Base-by-base conservation (phyloP, 1,140 invertebrate genomes). In the Hyposmocoma kahamanoa region DNA sequence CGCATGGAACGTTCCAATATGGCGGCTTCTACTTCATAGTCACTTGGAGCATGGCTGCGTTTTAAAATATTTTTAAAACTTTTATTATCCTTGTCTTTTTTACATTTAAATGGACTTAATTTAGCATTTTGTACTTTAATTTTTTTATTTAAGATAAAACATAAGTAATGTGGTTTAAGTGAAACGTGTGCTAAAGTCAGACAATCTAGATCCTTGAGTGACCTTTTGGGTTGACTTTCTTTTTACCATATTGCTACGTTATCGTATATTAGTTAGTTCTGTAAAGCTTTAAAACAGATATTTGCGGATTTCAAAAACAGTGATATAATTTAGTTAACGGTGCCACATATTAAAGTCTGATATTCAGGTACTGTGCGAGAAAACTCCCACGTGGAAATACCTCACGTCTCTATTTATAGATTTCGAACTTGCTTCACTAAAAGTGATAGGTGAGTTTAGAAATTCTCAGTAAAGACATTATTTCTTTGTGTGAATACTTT, bases 331-430 rank as follows among this genome's bases (percentile, higher is more conserved):
- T 70, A 72, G 54, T 53, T 53, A 69, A 56, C 55, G 63, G 76
- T 77, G 69, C 70, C 61, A 68, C 64, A 69, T 65, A 58, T 49
- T 72, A 56, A 69, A 76, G 57, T 64, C 60, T 64, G 60, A 71
- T 66, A 62, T 59, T 70, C 68, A 77, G 76, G 76, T 82, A 76
- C 57, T 51, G 64, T 75, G 66, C 62, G 57, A 70, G 53, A 67
- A 56, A 71, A 82, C 76, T 82, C 81, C 80, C 78, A 84, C 81
- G 81, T 84, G 81, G 78, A 79, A 80, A 81, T 84, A 82, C 63
- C 72, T 80, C 72, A 72, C 68, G 68, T 65, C 64, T 82, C 81
- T 84, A 84, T 84, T 77, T 74, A 71, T 82, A 84, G 81, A 77
- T 56, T 67, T 64, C 67, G 68, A 72, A 80, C 78, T 73, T 76